These are phyloP conservation scores for Chloropsis cyanopogon DNA, from an alignment of 2,113 vertebrate species.

Conservation along the genomic window DNA sequence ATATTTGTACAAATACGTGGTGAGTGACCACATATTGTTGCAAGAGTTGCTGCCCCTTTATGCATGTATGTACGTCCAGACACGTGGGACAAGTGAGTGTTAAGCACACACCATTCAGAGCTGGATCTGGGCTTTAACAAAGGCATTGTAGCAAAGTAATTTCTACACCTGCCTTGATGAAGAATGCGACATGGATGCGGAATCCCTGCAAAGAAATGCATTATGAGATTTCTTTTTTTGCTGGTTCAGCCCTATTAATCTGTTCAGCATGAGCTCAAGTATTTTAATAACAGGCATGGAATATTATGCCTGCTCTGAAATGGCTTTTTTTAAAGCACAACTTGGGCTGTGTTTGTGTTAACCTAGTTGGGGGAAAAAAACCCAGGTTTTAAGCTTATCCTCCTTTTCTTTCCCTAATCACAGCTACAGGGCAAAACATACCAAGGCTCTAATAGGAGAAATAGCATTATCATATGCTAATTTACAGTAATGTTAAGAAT, in stretches of 20 bases:
- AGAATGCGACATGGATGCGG: not conserved
- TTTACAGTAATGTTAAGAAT: not conserved
- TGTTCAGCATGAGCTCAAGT: constrained; percentile 36
- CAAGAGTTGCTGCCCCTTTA: not conserved
- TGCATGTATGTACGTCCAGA: not conserved
- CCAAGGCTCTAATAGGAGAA: constrained; percentile 17
- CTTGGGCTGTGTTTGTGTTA: not conserved
- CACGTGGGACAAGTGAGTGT: not conserved
- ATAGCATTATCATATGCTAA: constrained; percentile 29
- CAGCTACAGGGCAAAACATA: constrained; percentile 37
- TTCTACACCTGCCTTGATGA: constrained; percentile 40
- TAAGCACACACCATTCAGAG: not conserved
- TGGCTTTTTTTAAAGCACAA: not conserved
- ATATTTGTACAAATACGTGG: not conserved
- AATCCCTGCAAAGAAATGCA: constrained; percentile 42
- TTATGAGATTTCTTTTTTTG: constrained; percentile 39
- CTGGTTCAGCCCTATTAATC: constrained; percentile 55
- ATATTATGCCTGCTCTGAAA: constrained; percentile 35
- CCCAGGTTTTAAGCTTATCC: not conserved
- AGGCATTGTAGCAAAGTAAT: not conserved
- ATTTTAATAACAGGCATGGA: constrained; percentile 54
- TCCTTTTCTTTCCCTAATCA: constrained; percentile 5
- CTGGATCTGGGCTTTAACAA: not conserved
- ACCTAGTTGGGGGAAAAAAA: not conserved
- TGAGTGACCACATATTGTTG: not conserved